Evolutionary conservation across 2,113 vertebrate genomes (phyloP).

Genomic region (Azemiops feae): DNA sequence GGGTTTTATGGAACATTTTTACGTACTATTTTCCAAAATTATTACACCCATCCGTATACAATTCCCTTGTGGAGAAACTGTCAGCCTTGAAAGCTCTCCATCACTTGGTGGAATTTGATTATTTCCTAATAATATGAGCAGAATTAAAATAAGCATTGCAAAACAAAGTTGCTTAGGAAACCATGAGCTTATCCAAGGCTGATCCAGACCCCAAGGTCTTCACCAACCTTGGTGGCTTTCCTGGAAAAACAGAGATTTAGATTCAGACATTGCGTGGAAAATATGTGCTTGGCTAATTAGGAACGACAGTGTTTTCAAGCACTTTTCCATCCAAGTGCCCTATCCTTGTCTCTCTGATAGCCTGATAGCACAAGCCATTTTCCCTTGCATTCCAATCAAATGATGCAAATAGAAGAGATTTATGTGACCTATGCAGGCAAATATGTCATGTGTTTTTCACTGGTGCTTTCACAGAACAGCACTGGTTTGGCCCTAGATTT

Average conservation of each 20-base stretch:
- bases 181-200: neutral
- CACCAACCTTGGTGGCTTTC: neutral
- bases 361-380: neutral
- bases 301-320: neutral
- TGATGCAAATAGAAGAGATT: neutral
- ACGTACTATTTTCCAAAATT: neutral
- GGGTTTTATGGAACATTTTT: neutral
- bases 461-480: neutral
- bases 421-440: neutral
- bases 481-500: conserved; percentile 14
- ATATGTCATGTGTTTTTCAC: neutral
- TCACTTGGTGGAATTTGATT: neutral
- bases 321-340: neutral
- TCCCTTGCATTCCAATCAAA: neutral
- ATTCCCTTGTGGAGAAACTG: neutral
- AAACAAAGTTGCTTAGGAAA: neutral
- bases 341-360: neutral
- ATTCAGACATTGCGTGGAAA: neutral
- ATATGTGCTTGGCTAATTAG: neutral
- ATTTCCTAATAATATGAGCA: neutral
- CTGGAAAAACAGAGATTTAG: too few species aligned
- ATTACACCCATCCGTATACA: neutral
- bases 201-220: neutral
- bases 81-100: neutral
- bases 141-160: neutral